Conservation (phyloP, 2,888 invertebrate genomes). For the Oxytorus armatus region DNA sequence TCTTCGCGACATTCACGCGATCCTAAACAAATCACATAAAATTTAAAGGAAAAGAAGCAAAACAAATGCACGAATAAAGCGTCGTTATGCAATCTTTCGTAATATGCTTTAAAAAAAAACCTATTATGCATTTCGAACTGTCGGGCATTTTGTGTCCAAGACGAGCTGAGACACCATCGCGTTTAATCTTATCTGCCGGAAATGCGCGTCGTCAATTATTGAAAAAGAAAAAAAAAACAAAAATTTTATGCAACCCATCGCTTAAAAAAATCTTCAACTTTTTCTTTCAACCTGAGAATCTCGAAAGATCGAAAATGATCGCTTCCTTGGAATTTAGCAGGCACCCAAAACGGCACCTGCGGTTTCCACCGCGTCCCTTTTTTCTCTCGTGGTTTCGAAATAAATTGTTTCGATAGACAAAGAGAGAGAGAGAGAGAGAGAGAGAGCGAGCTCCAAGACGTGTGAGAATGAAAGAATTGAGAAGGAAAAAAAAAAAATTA, state of each 20-base stretch:
- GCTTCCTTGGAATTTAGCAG: not conserved
- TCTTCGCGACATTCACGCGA: not conserved
- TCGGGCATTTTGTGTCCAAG: slow-evolving; percentile 7
- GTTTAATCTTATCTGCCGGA: slow-evolving; percentile 23
- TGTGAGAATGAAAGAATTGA: slow-evolving; percentile 1
- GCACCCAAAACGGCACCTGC: slow-evolving; percentile 32
- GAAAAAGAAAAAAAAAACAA: not conserved
- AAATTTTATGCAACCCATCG: not conserved
- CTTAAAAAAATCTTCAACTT: too few relatives aligned
- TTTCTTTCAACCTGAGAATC: slow-evolving; percentile 11
- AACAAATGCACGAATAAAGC: not conserved
- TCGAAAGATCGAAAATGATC: slow-evolving; percentile 7
- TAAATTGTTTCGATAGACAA: not conserved
- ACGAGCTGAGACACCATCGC: slow-evolving; percentile 27
- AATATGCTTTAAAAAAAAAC: slow-evolving; percentile 21
- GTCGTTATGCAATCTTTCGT: slow-evolving; percentile 9
- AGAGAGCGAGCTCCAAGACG: not conserved
- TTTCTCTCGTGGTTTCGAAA: too few relatives aligned
- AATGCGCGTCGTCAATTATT: not conserved
- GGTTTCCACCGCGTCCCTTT: slow-evolving; percentile 22
- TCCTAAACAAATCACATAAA: slow-evolving; percentile 12
- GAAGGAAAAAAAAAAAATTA: not conserved
- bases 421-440: not conserved
- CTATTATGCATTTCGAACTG: not conserved
- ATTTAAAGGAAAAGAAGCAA: not conserved